Evolutionary conservation across 2,888 invertebrate genomes (phyloP).

Genomic region (Leptarthrus brevirostris): DNA sequence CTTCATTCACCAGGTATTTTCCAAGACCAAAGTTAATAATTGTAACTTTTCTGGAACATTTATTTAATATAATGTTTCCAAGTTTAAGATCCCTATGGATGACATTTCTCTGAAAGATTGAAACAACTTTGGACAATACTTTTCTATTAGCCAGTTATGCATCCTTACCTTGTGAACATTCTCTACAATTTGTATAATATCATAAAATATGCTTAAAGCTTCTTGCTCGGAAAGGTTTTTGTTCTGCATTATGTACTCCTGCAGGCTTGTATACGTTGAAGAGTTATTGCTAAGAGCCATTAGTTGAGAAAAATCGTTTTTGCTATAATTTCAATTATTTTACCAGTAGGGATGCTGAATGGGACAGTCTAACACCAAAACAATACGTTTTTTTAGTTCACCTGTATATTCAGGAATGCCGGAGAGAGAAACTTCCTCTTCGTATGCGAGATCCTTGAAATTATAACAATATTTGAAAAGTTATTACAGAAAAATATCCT

Average conservation of each 20-base stretch:
- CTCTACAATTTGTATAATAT: conserved; percentile 79
- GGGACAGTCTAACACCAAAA: conserved; percentile 80
- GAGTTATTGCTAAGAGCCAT: conserved; percentile 66
- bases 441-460: conserved; percentile 75
- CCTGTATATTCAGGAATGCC: conserved; percentile 71
- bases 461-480: conserved; percentile 48
- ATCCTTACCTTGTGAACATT: conserved; percentile 76
- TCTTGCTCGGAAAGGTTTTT: conserved; percentile 80
- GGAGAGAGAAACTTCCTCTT: conserved; percentile 71
- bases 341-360: conserved; percentile 73
- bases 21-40: conserved; percentile 78
- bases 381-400: conserved; percentile 71
- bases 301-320: neutral
- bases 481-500: neutral
- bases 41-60: conserved; percentile 73
- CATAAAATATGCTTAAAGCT: conserved; percentile 78
- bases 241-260: conserved; percentile 81
- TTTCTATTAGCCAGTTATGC: neutral
- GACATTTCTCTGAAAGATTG: conserved; percentile 74
- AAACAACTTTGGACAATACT: neutral
- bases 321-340: conserved; percentile 1
- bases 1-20: conserved; percentile 72
- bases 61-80: conserved; percentile 81
- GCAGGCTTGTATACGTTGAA: conserved; percentile 74
- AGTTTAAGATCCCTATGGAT: conserved; percentile 82